Base-by-base conservation (phyloP, 2,113 vertebrate species). In the Dinomys branickii region DNA sequence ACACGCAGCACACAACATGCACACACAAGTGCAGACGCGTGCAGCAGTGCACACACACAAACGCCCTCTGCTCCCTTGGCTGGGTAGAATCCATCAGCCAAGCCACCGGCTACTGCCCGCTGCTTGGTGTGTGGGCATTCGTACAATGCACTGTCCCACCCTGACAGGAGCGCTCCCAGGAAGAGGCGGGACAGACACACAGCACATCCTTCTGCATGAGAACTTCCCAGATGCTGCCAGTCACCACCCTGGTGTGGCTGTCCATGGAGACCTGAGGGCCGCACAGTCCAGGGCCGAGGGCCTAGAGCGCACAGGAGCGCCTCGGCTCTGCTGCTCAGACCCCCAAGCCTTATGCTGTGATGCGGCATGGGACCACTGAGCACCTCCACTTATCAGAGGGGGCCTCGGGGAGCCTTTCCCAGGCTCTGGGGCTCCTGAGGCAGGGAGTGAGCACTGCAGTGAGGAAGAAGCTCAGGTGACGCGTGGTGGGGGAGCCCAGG, bases 191-290 rank as follows among this genome's bases (percentile, higher is more conserved):
- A n/a, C 41, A 50, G 44, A 7, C 1, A 38, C 35, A 35, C 0
- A 2, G 5, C 24, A 20, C 58, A 6, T 3, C 17, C 44, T 85
- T 75, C 35, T 54, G 67, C 56, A 52, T 5, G 47, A 17, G 82
- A 41, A 3, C 56, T 28, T 61, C 28, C 38, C 41, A 61, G n/a
- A 13, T 38, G 52, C n/a, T n/a, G 82, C 26, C 26, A 20, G 22
- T 35, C 47, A 0, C 5, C 2, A 3, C 14, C 28, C 56, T 7
- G 6, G 11, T 44, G 11, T 20, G 47, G 30, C 2, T 2, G 13
- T 28, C 28, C 30, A 1, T 4, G 6, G 12, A 33, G 50, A 65
- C 52, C 22, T 65, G 26, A 65, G 16, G 75, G 26, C n/a, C 61
- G 33, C 11, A 0, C 10, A 3, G 28, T 41, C 11, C 44, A 14